Evolutionary conservation across 2,113 vertebrate species (phyloP), one percentile per base, ranked within the genome.

Genomic region (Corythornis vintsioides): DNA sequence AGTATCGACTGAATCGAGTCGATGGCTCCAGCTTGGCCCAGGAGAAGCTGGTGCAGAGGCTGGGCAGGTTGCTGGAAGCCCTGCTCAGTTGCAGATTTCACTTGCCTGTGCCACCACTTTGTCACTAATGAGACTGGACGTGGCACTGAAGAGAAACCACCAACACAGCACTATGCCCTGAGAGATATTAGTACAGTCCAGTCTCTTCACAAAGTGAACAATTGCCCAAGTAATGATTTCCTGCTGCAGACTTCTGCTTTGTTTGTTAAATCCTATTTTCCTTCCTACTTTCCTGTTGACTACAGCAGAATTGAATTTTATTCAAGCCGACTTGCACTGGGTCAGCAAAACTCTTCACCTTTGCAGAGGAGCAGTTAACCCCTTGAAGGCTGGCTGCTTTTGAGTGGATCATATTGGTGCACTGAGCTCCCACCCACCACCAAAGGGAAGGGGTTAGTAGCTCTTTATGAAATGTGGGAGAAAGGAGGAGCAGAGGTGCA

Each of bases 241-340:
- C 98, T 98, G 97, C 96, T 96, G 94, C 83, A 91, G 90, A 74
- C 82, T 89, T 96, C 86, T 94, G 95, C 97, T 97, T 98, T 98
- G 97, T 98, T 97, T 97, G 95, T 97, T 97, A 98, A 98, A 97
- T 97, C 97, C 98, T 94, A 95, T 97, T 98, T 98, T 97, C 96
- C 95, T 97, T 98, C 97, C 94, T 97, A 96, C 96, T 98, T 98
- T 98, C 97, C 98, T 98, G 98, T 98, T 98, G 97, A 98, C 97
- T 95, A 50, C 86, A 96, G 97, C 97, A 97, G 94, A 97, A 97
- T 74, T 97, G 85, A 97, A 96, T 97, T 96, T 93, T 96, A 90
- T 94, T 96, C 95, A 95, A 93, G 64, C 72, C 12, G 15, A 84
- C 95, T 96, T 35, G 45, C 86, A 92, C 89, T 80, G 83, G 96